Conservation (phyloP, 2,888 invertebrate species). For the Peribatodes rhomboidaria region DNA sequence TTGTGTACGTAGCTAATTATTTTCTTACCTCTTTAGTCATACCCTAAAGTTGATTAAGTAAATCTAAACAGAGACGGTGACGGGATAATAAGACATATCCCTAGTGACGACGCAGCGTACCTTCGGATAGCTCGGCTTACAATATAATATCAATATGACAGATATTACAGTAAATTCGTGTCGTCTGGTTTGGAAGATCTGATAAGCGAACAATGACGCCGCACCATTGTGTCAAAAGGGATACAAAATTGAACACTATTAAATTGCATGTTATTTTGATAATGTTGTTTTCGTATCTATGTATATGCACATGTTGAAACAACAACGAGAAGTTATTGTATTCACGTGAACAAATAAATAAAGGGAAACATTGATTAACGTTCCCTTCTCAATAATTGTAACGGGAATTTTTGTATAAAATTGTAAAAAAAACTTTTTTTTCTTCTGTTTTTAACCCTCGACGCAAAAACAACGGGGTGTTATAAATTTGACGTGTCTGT, state of each 20-base stretch:
- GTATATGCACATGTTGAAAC: not conserved
- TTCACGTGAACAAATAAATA: too few species aligned
- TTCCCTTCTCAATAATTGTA: too few species aligned
- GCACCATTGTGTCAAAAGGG: conserved; percentile 55
- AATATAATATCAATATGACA: conserved; percentile 61
- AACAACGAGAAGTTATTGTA: too few species aligned
- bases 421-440: too few species aligned
- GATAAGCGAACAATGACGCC: conserved; percentile 60
- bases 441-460: too few species aligned
- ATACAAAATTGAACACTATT: conserved; percentile 47
- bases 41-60: conserved; percentile 72
- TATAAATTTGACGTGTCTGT: too few species aligned
- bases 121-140: conserved; percentile 53
- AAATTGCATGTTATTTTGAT: conserved; percentile 24
- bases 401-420: too few species aligned
- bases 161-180: conserved; percentile 57
- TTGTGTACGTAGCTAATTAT: too few species aligned
- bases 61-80: conserved; percentile 74
- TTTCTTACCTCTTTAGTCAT: conserved; percentile 63
- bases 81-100: conserved; percentile 77
- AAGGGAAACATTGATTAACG: too few species aligned
- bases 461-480: too few species aligned
- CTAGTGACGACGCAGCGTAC: conserved; percentile 71
- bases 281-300: conserved; percentile 10
- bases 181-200: conserved; percentile 59